Base-by-base conservation (phyloP, 2,113 vertebrate genomes). In the Lagenorhynchus albirostris region DNA sequence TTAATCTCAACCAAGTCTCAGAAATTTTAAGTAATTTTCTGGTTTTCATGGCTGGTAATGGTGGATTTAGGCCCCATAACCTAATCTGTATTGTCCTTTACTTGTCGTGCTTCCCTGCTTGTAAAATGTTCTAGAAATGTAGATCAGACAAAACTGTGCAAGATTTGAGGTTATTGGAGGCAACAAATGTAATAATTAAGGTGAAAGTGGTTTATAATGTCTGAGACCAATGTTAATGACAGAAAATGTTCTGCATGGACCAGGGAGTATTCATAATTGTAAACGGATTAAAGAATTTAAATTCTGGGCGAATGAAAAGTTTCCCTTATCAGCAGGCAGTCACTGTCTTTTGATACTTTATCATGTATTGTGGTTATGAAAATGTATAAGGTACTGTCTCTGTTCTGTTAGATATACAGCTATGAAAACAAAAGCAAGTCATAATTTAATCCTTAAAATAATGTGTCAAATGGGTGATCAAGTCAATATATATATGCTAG, bases 21-120 rank as follows among this genome's bases (percentile, higher is more conserved):
- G 41, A 93, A 91, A 63, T 93, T 87, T 80, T 82, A 94, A 79
- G 38, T 47, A 60, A 83, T 91, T 87, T 70, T 14, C 15, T 89
- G 13, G 36, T 1, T 89, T 82, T 55, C 41, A 60, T 36, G 36
- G 8, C 5, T 89, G 5, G 11, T 29, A 68, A 65, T 81, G 5
- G 23, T 85, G 5, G 10, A 17, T 44, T 23, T 38, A 81, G 38
- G 60, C 31, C 15, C 26, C 15, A 73, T 15, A 63, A 6, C 1
- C 26, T 85, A 15, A 71, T 36, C 25, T 62, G 5, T 41, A 15
- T 76, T 77, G 0, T 89, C 62, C 53, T 95, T 94, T 41, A 83
- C 47, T 77, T 68, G 33, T 23, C 15, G 26, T 65, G 8, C 4
- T 41, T 85, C 26, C n/a, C 17, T 82, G 31, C 14, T 44, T 95